A percentile compares a stretch with the other conserved stretches of the same genome.
These are phyloP conservation scores for Leptopilina syphax DNA, from an alignment of 2,888 invertebrate species.

Conservation along the genomic window DNA sequence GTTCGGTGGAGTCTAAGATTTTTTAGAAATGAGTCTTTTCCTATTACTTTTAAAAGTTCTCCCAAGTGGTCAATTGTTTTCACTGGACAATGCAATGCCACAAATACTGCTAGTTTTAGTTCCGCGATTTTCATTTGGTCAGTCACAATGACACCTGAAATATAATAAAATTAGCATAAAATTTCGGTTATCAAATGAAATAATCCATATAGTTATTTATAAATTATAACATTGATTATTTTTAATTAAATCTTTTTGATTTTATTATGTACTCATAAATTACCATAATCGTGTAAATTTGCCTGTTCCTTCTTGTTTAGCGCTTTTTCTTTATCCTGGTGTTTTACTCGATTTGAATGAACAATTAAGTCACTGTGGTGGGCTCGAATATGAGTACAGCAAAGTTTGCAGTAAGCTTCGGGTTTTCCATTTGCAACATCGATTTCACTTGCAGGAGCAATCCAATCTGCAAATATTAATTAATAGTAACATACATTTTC, in stretches of 20 bases:
- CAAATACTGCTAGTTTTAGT: conserved; percentile 45
- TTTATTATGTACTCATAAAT: not conserved
- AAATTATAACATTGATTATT: not conserved
- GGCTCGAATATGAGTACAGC: not conserved
- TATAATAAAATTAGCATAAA: not conserved
- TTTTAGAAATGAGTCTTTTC: conserved; percentile 46
- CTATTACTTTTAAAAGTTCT: conserved; percentile 48
- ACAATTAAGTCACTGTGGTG: not conserved
- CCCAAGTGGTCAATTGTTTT: conserved; percentile 55
- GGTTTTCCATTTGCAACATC: not conserved
- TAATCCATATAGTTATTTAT: not conserved
- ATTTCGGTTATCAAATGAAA: too few relatives aligned
- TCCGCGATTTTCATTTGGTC: not conserved
- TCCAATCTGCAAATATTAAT: not conserved
- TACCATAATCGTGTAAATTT: not conserved
- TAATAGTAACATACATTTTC: not conserved
- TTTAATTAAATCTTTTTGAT: not conserved
- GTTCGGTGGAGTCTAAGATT: conserved; percentile 51
- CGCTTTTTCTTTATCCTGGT: not conserved
- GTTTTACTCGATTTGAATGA: not conserved
- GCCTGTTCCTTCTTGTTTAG: not conserved
- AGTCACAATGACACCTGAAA: not conserved
- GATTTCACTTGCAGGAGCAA: not conserved
- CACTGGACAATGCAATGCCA: conserved; percentile 54
- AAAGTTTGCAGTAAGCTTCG: not conserved